Percentiles rank a stretch among this genome's conserved stretches.
These are phyloP conservation scores for Drosophila persimilis DNA, from an alignment of 1,140 invertebrate species.

Conservation along the genomic window DNA sequence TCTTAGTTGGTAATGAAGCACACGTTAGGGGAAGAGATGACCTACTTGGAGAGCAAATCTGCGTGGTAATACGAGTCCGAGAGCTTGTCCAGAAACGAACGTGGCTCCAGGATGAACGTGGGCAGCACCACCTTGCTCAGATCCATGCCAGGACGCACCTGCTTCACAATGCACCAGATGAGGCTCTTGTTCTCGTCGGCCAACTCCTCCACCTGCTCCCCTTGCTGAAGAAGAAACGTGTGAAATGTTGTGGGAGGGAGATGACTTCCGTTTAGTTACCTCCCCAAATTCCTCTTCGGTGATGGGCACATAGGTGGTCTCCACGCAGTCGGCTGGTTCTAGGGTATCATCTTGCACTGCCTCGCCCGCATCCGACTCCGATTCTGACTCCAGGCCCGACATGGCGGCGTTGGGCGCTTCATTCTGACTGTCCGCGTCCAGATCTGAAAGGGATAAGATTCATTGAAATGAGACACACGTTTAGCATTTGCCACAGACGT, in stretches of 20 bases:
- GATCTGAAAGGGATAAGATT: conserved; percentile 57
- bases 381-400: conserved; percentile 74
- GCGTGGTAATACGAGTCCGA: conserved; percentile 97
- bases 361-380: conserved; percentile 72
- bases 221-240: conserved; percentile 85
- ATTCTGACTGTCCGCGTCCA: conserved; percentile 81
- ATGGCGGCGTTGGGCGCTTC: conserved; percentile 70
- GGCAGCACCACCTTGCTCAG: conserved; percentile 97
- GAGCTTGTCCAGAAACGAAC: conserved; percentile 96
- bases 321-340: conserved; percentile 82
- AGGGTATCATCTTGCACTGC: conserved; percentile 37
- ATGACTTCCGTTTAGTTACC: conserved; percentile 82
- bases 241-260: too few species aligned
- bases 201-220: conserved; percentile 95
- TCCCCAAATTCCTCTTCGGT: conserved; percentile 88
- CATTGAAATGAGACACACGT: background rate
- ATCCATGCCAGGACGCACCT: conserved; percentile 98
- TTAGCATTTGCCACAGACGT: conserved; percentile 1
- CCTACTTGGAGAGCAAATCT: conserved; percentile 93
- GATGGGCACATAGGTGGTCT: conserved; percentile 87
- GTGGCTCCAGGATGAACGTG: conserved; percentile 94
- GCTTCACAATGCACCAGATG: conserved; percentile 96
- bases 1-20: too few species aligned
- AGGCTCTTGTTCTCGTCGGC: conserved; percentile 97
- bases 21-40: background rate